Evolutionary conservation across 2,888 invertebrate genomes (phyloP).

Genomic region (Aphelenchoides bicaudatus): DNA sequence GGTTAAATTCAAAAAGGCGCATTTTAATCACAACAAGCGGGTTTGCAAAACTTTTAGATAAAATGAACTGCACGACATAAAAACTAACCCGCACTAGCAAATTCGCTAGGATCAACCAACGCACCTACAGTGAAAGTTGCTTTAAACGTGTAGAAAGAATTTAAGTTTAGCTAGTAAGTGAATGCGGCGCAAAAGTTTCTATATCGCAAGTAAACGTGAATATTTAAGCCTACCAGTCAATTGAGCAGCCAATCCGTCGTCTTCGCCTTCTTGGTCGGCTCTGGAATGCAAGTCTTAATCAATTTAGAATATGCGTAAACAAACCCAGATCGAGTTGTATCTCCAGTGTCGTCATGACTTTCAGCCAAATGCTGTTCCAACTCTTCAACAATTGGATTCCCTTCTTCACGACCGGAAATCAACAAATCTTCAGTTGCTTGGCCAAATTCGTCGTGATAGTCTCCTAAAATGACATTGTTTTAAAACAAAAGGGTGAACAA

Average conservation of each 20-base stretch:
- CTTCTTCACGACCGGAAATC: constrained; percentile 22
- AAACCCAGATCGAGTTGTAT: background rate
- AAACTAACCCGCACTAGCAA: constrained; percentile 86
- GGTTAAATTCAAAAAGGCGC: constrained; percentile 51
- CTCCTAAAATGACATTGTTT: constrained; percentile 37
- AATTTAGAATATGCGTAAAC: background rate
- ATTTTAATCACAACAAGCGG: constrained; percentile 1
- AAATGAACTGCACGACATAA: constrained; percentile 20
- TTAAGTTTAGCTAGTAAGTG: constrained; percentile 17
- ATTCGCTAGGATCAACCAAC: constrained; percentile 97
- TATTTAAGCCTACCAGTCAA: constrained; percentile 75
- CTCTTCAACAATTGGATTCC: constrained; percentile 13
- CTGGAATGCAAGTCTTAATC: background rate
- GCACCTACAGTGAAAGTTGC: constrained; percentile 69
- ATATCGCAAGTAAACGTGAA: background rate
- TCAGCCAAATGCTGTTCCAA: constrained; percentile 12
- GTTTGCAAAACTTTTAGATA: background rate
- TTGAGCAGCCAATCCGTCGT: constrained; percentile 73
- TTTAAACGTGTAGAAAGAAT: constrained; percentile 18
- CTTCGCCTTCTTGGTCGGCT: constrained; percentile 29
- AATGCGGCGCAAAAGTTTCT: background rate
- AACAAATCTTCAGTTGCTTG: constrained; percentile 27
- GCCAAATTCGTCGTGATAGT: constrained; percentile 60
- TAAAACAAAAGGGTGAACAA: background rate
- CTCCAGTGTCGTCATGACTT: background rate